Conservation (phyloP, 2,888 invertebrate species). For the Lamellibrachia satsuma region DNA sequence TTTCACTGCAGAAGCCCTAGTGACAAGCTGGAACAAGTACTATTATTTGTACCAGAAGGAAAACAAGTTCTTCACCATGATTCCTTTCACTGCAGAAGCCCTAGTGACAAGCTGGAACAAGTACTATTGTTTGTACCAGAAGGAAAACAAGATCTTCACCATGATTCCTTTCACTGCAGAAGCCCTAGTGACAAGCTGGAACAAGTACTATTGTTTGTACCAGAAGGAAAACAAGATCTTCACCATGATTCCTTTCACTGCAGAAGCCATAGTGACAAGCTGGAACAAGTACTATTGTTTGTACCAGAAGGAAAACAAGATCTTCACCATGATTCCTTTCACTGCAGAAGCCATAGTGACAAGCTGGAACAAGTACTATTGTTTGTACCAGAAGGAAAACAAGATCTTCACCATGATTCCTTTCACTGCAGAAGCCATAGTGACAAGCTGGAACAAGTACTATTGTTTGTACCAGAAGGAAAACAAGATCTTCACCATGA, state of each 20-base stretch:
- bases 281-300: conserved; percentile 98
- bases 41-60: conserved; percentile 94
- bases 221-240: conserved; percentile 87
- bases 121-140: conserved; percentile 94
- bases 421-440: conserved; percentile 87
- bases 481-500: conserved; percentile 85
- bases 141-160: conserved; percentile 84
- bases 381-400: conserved; percentile 88
- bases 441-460: conserved; percentile 94
- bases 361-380: conserved; percentile 97
- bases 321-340: conserved; percentile 80
- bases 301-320: conserved; percentile 86
- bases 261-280: conserved; percentile 88
- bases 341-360: conserved; percentile 84
- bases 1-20: conserved; percentile 79
- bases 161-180: conserved; percentile 77
- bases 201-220: conserved; percentile 96
- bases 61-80: conserved; percentile 86
- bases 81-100: conserved; percentile 89
- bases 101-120: conserved; percentile 94
- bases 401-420: conserved; percentile 91
- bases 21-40: conserved; percentile 94
- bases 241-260: conserved; percentile 87
- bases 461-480: conserved; percentile 94
- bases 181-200: conserved; percentile 92